Evolutionary conservation across 2,113 vertebrate genomes (phyloP).

Genomic region (Geococcyx californianus): DNA sequence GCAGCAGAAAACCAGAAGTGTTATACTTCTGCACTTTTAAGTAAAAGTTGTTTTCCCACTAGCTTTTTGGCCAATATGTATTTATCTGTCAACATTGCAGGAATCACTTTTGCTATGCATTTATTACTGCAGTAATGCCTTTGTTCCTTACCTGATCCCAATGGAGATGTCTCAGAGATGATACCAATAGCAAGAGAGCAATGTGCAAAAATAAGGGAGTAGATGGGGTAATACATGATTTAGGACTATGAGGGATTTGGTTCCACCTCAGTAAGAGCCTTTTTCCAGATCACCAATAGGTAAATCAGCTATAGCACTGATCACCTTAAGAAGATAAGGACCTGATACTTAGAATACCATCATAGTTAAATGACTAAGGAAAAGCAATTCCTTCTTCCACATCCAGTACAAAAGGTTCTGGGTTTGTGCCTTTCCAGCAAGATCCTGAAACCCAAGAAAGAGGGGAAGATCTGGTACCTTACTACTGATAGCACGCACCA

Average conservation of each 20-base stretch:
- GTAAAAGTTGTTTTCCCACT: neutral
- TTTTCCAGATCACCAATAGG: rapidly evolving
- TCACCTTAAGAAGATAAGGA: neutral
- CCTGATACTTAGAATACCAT: neutral
- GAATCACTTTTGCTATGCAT: neutral
- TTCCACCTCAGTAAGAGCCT: neutral
- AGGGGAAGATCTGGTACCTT: neutral
- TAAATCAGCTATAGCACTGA: neutral
- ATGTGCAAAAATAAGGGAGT: neutral
- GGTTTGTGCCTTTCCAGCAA: neutral
- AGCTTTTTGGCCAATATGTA: neutral
- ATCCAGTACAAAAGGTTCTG: neutral
- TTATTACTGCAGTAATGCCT: neutral
- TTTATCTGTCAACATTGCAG: neutral
- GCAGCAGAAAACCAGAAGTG: neutral
- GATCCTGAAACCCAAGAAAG: neutral
- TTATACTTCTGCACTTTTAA: neutral
- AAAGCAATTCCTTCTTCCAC: neutral
- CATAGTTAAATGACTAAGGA: neutral
- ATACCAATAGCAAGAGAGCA: rapidly evolving
- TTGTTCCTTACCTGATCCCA: neutral
- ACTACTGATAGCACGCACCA: neutral
- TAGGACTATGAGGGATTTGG: neutral
- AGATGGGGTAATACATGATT: rapidly evolving
- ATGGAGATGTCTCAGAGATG: rapidly evolving